phyloP scores from a whole-genome alignment of 2,113 vertebrate species.

The Notiomystis cincta region DNA sequence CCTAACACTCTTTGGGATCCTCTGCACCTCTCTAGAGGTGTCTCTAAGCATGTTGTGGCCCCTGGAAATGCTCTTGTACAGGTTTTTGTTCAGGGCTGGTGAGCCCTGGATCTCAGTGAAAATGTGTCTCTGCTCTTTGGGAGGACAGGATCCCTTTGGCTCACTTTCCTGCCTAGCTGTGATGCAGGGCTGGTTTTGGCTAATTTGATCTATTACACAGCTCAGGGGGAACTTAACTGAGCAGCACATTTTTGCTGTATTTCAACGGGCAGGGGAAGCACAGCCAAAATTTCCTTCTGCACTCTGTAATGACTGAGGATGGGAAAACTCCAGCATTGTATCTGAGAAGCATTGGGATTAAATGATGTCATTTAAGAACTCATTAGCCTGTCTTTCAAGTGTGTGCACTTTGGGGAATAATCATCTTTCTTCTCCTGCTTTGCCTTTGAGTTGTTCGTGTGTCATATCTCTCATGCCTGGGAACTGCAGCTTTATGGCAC shows the following conservation, averaged over 20 bases:
- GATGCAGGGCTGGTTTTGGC: neutral
- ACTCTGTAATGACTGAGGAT: neutral
- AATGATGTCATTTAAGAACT: constrained; percentile 49
- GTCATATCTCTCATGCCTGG: constrained; percentile 21
- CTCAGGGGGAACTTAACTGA: neutral
- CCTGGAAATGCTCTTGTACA: neutral
- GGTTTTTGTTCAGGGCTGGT: neutral
- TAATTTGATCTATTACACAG: neutral
- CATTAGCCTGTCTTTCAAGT: constrained; percentile 55
- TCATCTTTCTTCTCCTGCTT: constrained; percentile 47
- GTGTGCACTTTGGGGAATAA: constrained; percentile 34
- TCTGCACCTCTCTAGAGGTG: neutral
- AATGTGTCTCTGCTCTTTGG: neutral
- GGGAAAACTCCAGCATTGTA: neutral
- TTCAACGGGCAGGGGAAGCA: constrained; percentile 8
- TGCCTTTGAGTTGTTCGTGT: neutral
- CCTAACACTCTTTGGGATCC: neutral
- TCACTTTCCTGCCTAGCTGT: neutral
- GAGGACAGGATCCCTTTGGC: neutral
- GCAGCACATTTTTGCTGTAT: neutral
- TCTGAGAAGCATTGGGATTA: constrained; percentile 46
- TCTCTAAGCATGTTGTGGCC: neutral
- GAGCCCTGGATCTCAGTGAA: neutral
- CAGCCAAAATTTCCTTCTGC: neutral
- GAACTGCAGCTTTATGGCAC: constrained; percentile 32